phyloP scores from a whole-genome alignment of 2,888 invertebrate genomes.

The Stenurella melanura region DNA sequence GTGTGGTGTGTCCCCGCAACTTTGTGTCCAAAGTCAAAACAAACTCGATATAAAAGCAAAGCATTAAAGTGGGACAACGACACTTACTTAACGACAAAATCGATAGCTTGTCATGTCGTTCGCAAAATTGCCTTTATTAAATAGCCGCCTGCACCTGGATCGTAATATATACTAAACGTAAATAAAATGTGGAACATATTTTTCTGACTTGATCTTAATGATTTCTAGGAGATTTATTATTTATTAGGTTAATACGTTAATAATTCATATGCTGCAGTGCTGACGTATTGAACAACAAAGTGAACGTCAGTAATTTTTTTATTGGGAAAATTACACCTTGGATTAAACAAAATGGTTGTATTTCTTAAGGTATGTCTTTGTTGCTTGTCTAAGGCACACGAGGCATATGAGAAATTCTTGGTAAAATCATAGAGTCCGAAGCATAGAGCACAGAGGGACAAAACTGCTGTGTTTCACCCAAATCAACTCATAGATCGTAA shows the following conservation, averaged over 20 bases:
- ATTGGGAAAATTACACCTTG: no score
- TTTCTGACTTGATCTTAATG: background rate
- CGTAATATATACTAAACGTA: slow-evolving; percentile 3
- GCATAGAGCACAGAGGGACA: no score
- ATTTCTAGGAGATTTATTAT: background rate
- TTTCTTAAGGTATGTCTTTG: no score
- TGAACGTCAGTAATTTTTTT: no score
- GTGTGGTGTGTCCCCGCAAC: background rate
- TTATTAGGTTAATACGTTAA: background rate
- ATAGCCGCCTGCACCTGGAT: slow-evolving; percentile 17
- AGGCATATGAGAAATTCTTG: no score
- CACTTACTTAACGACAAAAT: slow-evolving; percentile 36
- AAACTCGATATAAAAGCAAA: slow-evolving; percentile 21
- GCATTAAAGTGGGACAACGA: slow-evolving; percentile 40
- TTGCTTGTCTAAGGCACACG: no score
- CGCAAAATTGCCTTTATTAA: slow-evolving; percentile 25
- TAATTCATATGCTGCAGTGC: background rate
- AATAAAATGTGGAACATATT: slow-evolving; percentile 2
- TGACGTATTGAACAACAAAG: background rate
- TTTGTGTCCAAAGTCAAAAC: slow-evolving; percentile 14
- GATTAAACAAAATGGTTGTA: no score
- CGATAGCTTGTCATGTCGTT: slow-evolving; percentile 45
- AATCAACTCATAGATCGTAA: no score
- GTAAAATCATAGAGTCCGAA: no score
- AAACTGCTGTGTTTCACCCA: no score